Percentiles rank a stretch among this genome's conserved stretches.
phyloP scores from a whole-genome alignment of 2,113 vertebrate genomes.

The Macaca mulatta region DNA sequence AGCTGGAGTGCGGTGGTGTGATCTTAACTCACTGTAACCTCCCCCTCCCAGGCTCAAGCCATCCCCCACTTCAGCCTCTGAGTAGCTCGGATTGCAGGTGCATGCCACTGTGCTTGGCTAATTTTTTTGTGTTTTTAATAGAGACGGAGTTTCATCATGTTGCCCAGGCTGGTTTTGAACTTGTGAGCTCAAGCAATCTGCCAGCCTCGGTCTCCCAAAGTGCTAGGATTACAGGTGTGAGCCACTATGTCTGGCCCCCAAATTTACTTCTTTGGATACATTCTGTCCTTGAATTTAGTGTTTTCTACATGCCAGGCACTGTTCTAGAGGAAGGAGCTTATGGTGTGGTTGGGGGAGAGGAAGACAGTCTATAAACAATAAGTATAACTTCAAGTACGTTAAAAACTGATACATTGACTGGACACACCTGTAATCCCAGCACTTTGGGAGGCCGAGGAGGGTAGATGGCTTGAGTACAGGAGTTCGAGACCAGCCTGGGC shows the following conservation, averaged over 20 bases:
- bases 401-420: not conserved
- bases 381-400: not conserved
- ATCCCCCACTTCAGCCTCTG: not conserved
- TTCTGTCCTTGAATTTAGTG: not conserved
- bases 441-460: no score
- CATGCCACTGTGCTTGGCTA: not conserved
- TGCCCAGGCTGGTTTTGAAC: not conserved
- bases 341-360: not conserved
- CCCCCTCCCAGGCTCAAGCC: not conserved
- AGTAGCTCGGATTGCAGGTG: not conserved
- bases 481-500: no score
- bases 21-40: not conserved
- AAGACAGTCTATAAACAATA: not conserved
- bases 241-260: fast-evolving
- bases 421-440: no score
- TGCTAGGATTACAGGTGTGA: not conserved
- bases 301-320: not conserved
- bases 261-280: not conserved
- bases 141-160: not conserved
- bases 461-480: no score
- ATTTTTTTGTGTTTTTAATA: not conserved
- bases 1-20: not conserved
- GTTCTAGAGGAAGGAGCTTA: not conserved
- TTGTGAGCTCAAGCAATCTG: not conserved
- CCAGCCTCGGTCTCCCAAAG: not conserved